A percentile compares a stretch with the other conserved stretches of the same genome.
These are phyloP conservation scores for Caenorhabditis briggsae DNA, from an alignment of 1,140 invertebrate genomes.

Conservation along the genomic window DNA sequence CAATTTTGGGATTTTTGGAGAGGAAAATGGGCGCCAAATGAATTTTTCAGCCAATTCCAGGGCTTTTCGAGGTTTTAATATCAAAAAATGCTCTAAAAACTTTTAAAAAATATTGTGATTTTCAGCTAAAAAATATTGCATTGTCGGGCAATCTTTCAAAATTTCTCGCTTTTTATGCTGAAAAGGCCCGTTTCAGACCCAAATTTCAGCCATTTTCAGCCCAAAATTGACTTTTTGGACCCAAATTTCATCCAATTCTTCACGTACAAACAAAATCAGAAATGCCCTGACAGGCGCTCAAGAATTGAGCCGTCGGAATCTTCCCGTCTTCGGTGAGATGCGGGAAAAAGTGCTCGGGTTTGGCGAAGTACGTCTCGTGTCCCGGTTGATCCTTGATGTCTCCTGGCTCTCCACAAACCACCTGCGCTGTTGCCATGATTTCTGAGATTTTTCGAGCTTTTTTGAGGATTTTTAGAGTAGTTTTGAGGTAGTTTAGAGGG, in stretches of 20 bases:
- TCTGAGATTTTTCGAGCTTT: too few relatives aligned
- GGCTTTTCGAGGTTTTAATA: too few relatives aligned
- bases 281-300: conserved; percentile 68
- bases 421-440: too few relatives aligned
- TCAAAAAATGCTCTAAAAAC: too few relatives aligned
- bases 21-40: neutral
- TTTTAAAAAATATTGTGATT: too few relatives aligned
- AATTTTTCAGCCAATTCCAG: too few relatives aligned
- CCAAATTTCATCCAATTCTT: neutral
- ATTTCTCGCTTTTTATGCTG: too few relatives aligned
- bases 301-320: conserved; percentile 68
- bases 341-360: conserved; percentile 67
- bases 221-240: neutral
- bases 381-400: conserved; percentile 12
- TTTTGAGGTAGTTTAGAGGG: too few relatives aligned
- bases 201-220: too few relatives aligned
- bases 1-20: neutral
- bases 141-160: too few relatives aligned
- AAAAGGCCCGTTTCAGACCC: too few relatives aligned
- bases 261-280: conserved; percentile 67
- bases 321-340: conserved; percentile 60
- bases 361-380: conserved; percentile 66
- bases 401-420: neutral
- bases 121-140: neutral
- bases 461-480: too few relatives aligned